Conservation (phyloP, 2,888 invertebrate genomes). For the Calliopum simillimum region DNA sequence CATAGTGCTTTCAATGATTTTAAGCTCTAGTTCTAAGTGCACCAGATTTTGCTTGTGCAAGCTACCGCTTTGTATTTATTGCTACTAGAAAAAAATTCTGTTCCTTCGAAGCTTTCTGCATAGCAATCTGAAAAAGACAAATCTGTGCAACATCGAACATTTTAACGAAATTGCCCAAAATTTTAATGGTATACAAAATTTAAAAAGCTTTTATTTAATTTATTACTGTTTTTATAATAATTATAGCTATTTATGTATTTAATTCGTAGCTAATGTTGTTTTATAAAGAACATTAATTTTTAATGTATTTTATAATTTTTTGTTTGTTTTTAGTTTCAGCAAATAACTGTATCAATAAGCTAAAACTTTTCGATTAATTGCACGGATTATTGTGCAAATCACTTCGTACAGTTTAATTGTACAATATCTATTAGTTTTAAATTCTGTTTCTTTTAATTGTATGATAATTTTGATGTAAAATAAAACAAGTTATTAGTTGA, state of each 20-base stretch:
- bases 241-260: slow-evolving; percentile 3
- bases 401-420: too few relatives aligned
- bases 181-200: not conserved
- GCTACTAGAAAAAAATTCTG: not conserved
- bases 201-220: not conserved
- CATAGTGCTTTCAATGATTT: too few relatives aligned
- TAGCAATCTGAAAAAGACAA: slow-evolving; percentile 15
- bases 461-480: too few relatives aligned
- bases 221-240: slow-evolving; percentile 21
- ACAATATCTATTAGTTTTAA: too few relatives aligned
- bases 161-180: not conserved
- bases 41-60: not conserved
- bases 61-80: too few relatives aligned
- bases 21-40: not conserved
- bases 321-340: too few relatives aligned
- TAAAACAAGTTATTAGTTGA: too few relatives aligned
- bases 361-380: too few relatives aligned
- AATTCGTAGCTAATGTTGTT: slow-evolving; percentile 28
- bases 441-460: too few relatives aligned
- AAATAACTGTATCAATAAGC: too few relatives aligned
- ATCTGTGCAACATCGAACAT: not conserved
- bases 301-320: not conserved
- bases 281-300: slow-evolving; percentile 38
- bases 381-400: too few relatives aligned
- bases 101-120: slow-evolving; percentile 22